Conservation (phyloP, 2,888 invertebrate species). For the Dasypogon diadema region DNA sequence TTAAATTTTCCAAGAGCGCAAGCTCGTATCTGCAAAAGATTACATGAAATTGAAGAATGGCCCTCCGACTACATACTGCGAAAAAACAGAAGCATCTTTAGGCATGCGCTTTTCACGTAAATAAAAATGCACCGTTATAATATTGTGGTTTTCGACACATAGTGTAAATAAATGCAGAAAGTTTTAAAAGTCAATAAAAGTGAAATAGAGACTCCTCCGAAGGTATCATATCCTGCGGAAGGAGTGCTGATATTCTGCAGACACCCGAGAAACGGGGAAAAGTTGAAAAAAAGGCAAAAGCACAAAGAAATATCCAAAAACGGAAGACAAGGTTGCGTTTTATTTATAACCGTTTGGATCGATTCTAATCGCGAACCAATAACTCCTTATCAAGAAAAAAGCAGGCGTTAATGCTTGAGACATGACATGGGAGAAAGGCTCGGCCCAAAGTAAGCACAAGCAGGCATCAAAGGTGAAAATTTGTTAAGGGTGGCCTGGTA, state of each 20-base stretch:
- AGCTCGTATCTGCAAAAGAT: slow-evolving; percentile 42
- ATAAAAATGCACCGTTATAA: slow-evolving; percentile 37
- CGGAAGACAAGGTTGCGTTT: slow-evolving; percentile 34
- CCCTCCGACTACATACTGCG: slow-evolving; percentile 41
- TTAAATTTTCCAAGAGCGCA: slow-evolving; percentile 46
- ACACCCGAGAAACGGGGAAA: neutral
- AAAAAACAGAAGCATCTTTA: slow-evolving; percentile 5
- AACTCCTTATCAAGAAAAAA: slow-evolving; percentile 38
- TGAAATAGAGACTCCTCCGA: too few species aligned
- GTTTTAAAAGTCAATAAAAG: neutral
- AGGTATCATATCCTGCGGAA: too few species aligned
- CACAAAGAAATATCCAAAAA: slow-evolving; percentile 27
- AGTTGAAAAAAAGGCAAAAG: neutral
- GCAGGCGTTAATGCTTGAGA: slow-evolving; percentile 38
- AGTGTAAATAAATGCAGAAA: neutral
- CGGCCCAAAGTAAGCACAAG: slow-evolving; percentile 4
- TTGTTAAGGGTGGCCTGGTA: neutral
- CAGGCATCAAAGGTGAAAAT: neutral
- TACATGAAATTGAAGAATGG: slow-evolving; percentile 33
- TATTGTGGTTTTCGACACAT: neutral
- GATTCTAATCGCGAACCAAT: slow-evolving; percentile 41
- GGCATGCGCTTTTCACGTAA: slow-evolving; percentile 32
- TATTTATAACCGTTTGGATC: slow-evolving; percentile 39
- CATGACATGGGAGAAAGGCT: neutral
- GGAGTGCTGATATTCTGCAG: too few species aligned